phyloP scores from a whole-genome alignment of 2,113 vertebrate species.

The Menura novaehollandiae region DNA sequence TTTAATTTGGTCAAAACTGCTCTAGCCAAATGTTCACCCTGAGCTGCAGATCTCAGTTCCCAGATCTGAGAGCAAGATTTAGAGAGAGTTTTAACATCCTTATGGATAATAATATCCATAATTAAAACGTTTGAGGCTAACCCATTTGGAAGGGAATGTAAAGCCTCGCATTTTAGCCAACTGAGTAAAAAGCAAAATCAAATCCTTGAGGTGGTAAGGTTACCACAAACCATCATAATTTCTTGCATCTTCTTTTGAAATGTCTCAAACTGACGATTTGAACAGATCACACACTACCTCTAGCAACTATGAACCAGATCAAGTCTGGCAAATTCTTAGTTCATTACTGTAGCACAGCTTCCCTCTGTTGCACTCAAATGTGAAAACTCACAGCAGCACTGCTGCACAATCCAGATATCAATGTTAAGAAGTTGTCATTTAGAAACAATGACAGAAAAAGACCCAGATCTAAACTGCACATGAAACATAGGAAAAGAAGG shows the following conservation, averaged over 20 bases:
- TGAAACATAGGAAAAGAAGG: background rate
- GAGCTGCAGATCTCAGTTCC: background rate
- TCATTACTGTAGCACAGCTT: background rate
- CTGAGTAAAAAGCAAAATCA: background rate
- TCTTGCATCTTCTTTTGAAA: background rate
- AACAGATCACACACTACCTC: background rate
- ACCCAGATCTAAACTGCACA: background rate
- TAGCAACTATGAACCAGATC: background rate
- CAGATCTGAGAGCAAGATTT: background rate
- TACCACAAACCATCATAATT: background rate
- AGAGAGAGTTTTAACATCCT: background rate
- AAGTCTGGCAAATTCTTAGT: background rate
- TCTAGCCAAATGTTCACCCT: constrained; percentile 41
- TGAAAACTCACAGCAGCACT: background rate
- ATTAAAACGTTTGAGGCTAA: background rate
- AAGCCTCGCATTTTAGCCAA: background rate
- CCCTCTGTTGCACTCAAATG: background rate
- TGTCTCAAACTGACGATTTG: background rate
- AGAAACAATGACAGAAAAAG: background rate
- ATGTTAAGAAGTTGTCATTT: background rate
- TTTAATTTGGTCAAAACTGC: constrained; percentile 55
- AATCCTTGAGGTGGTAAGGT: background rate
- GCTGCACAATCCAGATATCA: background rate
- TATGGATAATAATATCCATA: background rate
- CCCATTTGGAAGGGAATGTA: background rate